Evolutionary conservation across 1,140 invertebrate genomes (phyloP).

Genomic region (Pseudachorutes palmiensis): DNA sequence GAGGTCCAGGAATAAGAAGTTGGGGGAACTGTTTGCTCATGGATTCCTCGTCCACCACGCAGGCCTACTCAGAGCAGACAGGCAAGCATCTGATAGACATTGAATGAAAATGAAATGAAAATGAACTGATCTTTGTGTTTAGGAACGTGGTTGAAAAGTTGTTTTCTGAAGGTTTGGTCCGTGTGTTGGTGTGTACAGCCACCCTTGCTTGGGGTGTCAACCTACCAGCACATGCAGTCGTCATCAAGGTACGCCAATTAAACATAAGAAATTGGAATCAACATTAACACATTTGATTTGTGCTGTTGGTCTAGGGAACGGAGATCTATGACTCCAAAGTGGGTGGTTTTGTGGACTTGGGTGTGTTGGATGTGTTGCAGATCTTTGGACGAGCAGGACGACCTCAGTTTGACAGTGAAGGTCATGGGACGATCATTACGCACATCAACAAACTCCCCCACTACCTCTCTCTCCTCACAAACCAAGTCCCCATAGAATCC

Average conservation of each 20-base stretch:
- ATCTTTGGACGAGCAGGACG: conserved; percentile 96
- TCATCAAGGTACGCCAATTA: conserved; percentile 94
- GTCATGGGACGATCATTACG: conserved; percentile 97
- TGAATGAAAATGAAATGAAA: conserved; percentile 41
- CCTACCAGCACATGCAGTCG: conserved; percentile 96
- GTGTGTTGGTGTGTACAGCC: conserved; percentile 95
- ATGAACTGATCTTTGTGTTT: conserved; percentile 91
- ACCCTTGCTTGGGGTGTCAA: conserved; percentile 99
- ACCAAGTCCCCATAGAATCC: conserved; percentile 85
- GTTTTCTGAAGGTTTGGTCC: conserved; percentile 96
- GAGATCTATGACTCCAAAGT: conserved; percentile 95
- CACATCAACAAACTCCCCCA: conserved; percentile 98
- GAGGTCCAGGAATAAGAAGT: conserved; percentile 89
- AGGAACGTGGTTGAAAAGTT: conserved; percentile 96
- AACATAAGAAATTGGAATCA: too few species aligned
- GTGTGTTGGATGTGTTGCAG: conserved; percentile 86
- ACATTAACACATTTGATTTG: not conserved
- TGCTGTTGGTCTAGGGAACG: not conserved
- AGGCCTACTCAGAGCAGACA: conserved; percentile 78
- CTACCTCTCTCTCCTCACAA: conserved; percentile 94
- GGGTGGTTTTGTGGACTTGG: conserved; percentile 94
- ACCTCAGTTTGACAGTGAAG: conserved; percentile 97
- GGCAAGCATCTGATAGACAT: conserved; percentile 51
- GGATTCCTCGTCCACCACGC: conserved; percentile 99
- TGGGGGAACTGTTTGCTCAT: conserved; percentile 94